Base-by-base conservation (phyloP, 1,140 invertebrate genomes). In the Drosophila lowei region DNA sequence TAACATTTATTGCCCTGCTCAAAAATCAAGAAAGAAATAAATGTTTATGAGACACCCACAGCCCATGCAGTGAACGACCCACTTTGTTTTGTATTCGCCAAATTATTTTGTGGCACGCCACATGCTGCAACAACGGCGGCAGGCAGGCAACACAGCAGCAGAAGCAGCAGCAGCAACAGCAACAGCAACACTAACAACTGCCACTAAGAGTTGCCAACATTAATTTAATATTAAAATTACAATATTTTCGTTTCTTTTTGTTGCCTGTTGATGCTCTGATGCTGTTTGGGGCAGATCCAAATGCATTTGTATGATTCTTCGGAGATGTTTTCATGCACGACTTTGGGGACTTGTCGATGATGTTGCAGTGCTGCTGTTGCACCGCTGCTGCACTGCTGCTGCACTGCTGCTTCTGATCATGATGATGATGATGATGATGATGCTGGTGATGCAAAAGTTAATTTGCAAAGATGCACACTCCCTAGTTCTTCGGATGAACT, bases 221-320 rank as follows among this genome's bases (percentile, higher is more conserved):
- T 76, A 76, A 76, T 62, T 76, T 76, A 76, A 68, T 68, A 76
- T 76, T 68, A 56, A 72, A 77, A 71, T 77, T 77, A 77, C 65
- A 77, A 76, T 77, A 60, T 77, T 77, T 67, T 57, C 52, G 66
- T 57, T 70, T 70, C 64, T 68, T 44, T 34, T 60, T 60, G 9
- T 21, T 50, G 18, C 23, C 23, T 43, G 18, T 18, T 18, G 25
- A 49, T 48, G 23, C 38, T 49, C 11, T 43, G 16, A 16, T 13
- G 47, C 50, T 30, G 25, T 34, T 38, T 70, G 18, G 65, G 60
- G 50, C 71, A 66, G 48, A 73, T 61, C 56, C 21, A 72, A 65
- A 48, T 72, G 68, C 23, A 57, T 62, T 47, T 64, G 42, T 68
- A 56, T 43, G 66, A 57, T 70, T 68, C 66, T 57, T 11, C 52